Evolutionary conservation across 2,113 vertebrate genomes (phyloP), one percentile per base, ranked within the genome.

Genomic region (Willisornis vidua): DNA sequence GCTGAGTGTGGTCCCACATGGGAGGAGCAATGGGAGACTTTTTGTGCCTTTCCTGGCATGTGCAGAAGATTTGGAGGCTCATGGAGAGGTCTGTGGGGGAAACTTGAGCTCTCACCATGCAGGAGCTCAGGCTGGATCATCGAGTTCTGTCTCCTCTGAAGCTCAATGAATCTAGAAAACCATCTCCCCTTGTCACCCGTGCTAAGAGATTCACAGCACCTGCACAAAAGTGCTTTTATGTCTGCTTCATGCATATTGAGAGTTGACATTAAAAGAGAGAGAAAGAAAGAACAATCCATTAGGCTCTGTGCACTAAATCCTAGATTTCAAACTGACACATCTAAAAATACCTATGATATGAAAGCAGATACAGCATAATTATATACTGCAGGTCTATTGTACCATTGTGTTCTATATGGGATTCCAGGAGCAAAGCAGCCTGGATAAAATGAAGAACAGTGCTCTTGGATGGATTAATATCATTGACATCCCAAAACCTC

Each of bases 271-370:
- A 96, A 94, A 96, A 96, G 87, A 87, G 82, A 78, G 52, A 68
- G 78, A 94, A 92, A 76, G 94, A 90, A 77, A 91, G 96, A 96
- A 89, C 91, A 89, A 96, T 96, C 94, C 96, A 97, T 96, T 96
- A 97, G 93, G 73, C 88, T 77, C 86, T 58, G 79, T 87, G 88
- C 88, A 96, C 93, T 95, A 96, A 97, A 97, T 95, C 95, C 95
- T 85, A 75, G 88, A 96, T 96, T 96, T 96, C 96, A 89, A 95
- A 93, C 91, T 96, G 94, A 94, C 95, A 93, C 61, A 49, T 87
- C 94, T 97, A 96, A 97, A 97, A 97, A 97, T 97, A 96, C 72
- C 87, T 93, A 28, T 93, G 91, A 95, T 96, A 87, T 95, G 93
- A 90, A 96, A 97, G 95, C 93, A 93, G 93, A 96, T 96, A 83